Evolutionary conservation across 2,113 vertebrate genomes (phyloP).

Genomic region (Rhinoderma darwinii): DNA sequence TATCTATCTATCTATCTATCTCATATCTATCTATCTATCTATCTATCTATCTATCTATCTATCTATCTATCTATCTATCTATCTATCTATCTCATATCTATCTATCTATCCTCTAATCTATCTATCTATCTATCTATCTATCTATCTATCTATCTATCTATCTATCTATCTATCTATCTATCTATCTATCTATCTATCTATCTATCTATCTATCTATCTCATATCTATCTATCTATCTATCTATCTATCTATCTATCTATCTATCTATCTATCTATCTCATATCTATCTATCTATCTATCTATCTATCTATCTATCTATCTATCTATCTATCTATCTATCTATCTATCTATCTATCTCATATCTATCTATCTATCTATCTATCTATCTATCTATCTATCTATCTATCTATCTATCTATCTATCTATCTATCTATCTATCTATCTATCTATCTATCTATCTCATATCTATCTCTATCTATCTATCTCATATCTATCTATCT

Average conservation of each 20-base stretch:
- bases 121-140: background rate
- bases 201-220: background rate
- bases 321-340: background rate
- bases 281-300: background rate
- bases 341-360: background rate
- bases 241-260: constrained; percentile 4
- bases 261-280: background rate
- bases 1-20: too few species aligned
- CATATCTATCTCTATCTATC: background rate
- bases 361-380: too few species aligned
- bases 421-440: background rate
- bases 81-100: too few species aligned
- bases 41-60: too few species aligned
- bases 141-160: too few species aligned
- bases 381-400: background rate
- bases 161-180: too few species aligned
- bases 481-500: background rate
- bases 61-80: too few species aligned
- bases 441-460: background rate
- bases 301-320: background rate
- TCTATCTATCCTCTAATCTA: too few species aligned
- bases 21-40: too few species aligned
- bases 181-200: background rate
- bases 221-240: background rate
- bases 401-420: background rate